phyloP scores from a whole-genome alignment of 2,113 vertebrate genomes.

The Syngnathus typhle region DNA sequence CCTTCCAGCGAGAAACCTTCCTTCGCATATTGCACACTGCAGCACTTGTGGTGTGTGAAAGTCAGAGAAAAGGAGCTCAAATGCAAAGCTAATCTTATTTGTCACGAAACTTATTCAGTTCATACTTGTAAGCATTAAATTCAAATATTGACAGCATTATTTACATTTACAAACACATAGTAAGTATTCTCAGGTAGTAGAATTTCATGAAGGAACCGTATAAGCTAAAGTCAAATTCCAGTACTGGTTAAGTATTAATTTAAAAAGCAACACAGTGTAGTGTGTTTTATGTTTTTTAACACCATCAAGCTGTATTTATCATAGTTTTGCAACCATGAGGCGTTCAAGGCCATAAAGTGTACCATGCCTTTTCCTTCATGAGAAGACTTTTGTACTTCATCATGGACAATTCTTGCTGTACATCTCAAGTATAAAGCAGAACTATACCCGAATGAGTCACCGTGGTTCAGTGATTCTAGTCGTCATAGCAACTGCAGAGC shows the following conservation, averaged over 20 bases:
- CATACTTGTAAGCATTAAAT: not conserved
- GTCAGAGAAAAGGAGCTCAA: not conserved
- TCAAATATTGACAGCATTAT: not conserved
- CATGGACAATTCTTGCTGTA: conserved; percentile 24
- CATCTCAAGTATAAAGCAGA: conserved; percentile 25
- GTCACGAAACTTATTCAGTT: not conserved
- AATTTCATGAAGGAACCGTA: too few species aligned
- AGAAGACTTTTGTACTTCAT: conserved; percentile 24
- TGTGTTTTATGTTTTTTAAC: not conserved
- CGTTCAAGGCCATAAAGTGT: not conserved
- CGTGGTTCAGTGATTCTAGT: conserved; percentile 44
- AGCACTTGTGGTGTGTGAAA: not conserved
- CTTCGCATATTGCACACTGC: not conserved
- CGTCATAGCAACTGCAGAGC: conserved; percentile 62
- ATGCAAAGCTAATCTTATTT: not conserved
- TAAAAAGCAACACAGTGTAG: not conserved
- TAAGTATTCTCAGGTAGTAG: not conserved
- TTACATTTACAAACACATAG: not conserved
- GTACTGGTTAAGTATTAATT: too few species aligned
- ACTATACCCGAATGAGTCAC: conserved; percentile 46
- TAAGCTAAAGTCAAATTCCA: too few species aligned
- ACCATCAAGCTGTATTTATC: not conserved
- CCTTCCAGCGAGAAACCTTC: not conserved
- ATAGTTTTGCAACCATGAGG: too few species aligned
- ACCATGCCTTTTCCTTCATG: conserved; percentile 21